phyloP scores from a whole-genome alignment of 2,113 vertebrate genomes.

The Malurus cyaneus region DNA sequence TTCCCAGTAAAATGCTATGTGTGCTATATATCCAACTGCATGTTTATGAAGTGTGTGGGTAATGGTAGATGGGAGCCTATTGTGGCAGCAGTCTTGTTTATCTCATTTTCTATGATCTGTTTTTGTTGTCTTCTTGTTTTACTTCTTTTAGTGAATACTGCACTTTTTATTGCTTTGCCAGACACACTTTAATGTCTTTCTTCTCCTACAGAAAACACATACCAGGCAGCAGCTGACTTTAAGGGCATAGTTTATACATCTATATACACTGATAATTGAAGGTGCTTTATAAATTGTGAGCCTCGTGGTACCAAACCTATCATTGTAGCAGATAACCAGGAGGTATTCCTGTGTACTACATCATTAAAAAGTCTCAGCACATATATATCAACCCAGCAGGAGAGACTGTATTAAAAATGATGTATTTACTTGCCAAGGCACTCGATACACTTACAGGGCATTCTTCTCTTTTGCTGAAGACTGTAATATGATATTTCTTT shows the following conservation, averaged over 20 bases:
- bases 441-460: neutral
- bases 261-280: neutral
- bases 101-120: neutral
- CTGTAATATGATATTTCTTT: neutral
- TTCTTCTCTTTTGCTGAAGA: neutral
- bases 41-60: neutral
- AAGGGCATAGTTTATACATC: neutral
- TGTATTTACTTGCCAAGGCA: neutral
- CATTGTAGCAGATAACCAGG: neutral
- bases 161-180: neutral
- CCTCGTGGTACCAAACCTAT: neutral
- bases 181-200: neutral
- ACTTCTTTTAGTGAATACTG: neutral
- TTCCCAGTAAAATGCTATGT: neutral
- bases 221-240: neutral
- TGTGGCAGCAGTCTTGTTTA: neutral
- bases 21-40: neutral
- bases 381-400: neutral
- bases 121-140: neutral
- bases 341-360: neutral
- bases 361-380: neutral
- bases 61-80: neutral
- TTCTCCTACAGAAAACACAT: neutral
- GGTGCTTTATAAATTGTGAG: neutral
- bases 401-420: neutral